These are phyloP conservation scores for Temnothorax unifasciatus DNA, from an alignment of 2,888 invertebrate genomes.

Conservation along the genomic window DNA sequence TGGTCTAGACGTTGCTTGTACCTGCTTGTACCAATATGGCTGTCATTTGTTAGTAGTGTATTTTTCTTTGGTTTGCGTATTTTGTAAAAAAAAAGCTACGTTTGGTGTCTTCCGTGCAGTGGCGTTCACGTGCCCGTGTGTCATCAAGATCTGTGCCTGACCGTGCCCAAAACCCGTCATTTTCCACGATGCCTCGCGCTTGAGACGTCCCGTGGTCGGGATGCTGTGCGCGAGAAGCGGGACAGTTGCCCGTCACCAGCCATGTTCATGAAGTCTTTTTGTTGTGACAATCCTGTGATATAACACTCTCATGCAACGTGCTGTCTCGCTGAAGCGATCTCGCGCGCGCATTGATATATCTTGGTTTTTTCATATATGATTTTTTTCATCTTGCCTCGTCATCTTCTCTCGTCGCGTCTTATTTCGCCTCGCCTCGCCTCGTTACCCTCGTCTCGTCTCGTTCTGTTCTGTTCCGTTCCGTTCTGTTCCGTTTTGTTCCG, in stretches of 20 bases:
- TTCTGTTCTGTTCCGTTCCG: too few relatives aligned
- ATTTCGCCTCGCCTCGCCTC: too few relatives aligned
- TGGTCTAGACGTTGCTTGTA: constrained; percentile 78
- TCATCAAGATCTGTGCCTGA: constrained; percentile 40
- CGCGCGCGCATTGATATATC: background rate
- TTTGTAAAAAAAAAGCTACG: constrained; percentile 67
- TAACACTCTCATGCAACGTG: constrained; percentile 71
- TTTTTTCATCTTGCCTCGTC: background rate
- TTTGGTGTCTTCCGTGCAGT: constrained; percentile 74
- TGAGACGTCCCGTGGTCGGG: constrained; percentile 52
- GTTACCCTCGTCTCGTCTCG: too few relatives aligned
- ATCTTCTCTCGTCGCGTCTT: too few relatives aligned
- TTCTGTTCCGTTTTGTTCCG: background rate
- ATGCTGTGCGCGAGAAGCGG: constrained; percentile 77
- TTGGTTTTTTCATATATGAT: background rate
- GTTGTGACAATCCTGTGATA: constrained; percentile 80
- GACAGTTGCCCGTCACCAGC: constrained; percentile 78
- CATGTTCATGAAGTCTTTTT: constrained; percentile 79
- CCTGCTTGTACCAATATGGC: constrained; percentile 86
- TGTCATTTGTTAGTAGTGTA: constrained; percentile 86
- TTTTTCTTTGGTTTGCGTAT: constrained; percentile 79
- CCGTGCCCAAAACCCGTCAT: background rate
- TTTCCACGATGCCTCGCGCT: background rate
- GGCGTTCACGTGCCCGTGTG: constrained; percentile 54
- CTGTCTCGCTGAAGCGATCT: constrained; percentile 72